Evolutionary conservation across 1,140 invertebrate genomes (phyloP), one percentile per base, ranked within the genome.

Genomic region (Zaprionus ornatus): DNA sequence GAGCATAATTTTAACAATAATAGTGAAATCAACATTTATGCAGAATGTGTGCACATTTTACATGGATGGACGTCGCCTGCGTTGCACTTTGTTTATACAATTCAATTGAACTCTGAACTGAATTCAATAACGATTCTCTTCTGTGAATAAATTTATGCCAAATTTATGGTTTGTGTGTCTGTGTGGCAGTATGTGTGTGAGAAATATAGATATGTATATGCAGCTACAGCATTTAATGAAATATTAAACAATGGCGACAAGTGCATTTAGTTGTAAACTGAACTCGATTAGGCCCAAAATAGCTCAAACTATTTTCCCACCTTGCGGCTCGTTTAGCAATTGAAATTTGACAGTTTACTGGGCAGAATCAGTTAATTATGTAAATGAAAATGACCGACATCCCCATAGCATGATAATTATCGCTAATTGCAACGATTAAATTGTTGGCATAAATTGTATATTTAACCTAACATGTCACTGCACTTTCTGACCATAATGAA

Each of bases 161-260:
- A 27, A 62, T 50, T 45, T 27, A 4, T 27, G 62, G 23, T 72
- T 35, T 32, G 29, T 54, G 27, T 52, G 60, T 60, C 45, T 9
- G 52, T 29, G 32, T 55, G 65, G 54, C 17, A 52, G 32, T 61
- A 42, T 42, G 37, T 42, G 4, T 42, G 3, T 42, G n/a, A n/a
- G n/a, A n/a, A n/a, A n/a, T n/a, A n/a, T n/a, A n/a, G n/a, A n/a
- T 42, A n/a, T 4, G 6, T 7, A 0, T 3, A 19, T 19, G 29
- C 29, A 45, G 32, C 29, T 55, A 29, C 29, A 40, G 55, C 40
- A 17, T 65, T 83, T 77, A 77, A 83, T 83, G 67, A 45, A 79
- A 73, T 68, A 74, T 83, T 77, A 66, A 82, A 82, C 77, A 45
- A 10, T 76, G 72, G 48, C 25, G 48, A 54, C 74, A 62, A 66